Conservation (phyloP, 2,888 invertebrate species). For the Cyaniris semiargus region DNA sequence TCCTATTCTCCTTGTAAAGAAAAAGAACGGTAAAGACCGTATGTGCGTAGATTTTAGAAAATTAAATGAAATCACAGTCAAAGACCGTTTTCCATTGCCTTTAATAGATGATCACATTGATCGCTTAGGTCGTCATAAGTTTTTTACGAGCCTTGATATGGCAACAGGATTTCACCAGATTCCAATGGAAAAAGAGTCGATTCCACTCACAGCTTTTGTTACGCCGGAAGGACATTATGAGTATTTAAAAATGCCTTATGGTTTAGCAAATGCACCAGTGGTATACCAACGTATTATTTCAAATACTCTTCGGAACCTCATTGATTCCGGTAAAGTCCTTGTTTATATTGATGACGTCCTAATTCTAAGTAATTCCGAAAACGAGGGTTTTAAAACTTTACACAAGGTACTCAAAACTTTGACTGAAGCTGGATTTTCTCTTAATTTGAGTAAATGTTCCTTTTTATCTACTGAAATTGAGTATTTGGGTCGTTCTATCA, state of each 20-base stretch:
- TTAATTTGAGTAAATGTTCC: conserved; percentile 34
- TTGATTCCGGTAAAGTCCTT: conserved; percentile 34
- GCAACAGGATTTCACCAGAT: conserved; percentile 40
- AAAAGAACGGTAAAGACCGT: conserved; percentile 34
- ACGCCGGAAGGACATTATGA: conserved; percentile 39
- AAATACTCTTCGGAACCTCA: conserved; percentile 31
- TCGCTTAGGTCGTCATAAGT: conserved; percentile 34
- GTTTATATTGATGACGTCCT: conserved; percentile 24
- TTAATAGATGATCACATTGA: conserved; percentile 36
- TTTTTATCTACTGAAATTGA: too few species aligned
- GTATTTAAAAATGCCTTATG: conserved; percentile 31
- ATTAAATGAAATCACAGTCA: conserved; percentile 35
- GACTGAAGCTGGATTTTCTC: conserved; percentile 42
- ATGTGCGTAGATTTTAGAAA: conserved; percentile 40
- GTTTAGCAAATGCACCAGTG: too few species aligned
- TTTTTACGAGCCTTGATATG: conserved; percentile 39
- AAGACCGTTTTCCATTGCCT: conserved; percentile 41
- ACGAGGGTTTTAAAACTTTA: conserved; percentile 18
- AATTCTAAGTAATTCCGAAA: conserved; percentile 33
- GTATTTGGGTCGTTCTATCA: conserved; percentile 39
- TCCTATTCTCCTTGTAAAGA: conserved; percentile 41
- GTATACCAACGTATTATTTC: neutral
- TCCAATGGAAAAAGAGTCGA: conserved; percentile 31
- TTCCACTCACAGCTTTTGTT: conserved; percentile 34
- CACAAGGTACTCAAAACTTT: conserved; percentile 34